Evolutionary conservation across 2,888 invertebrate species (phyloP), one percentile per base, ranked within the genome.

Genomic region (Sphaerophoria taeniata): DNA sequence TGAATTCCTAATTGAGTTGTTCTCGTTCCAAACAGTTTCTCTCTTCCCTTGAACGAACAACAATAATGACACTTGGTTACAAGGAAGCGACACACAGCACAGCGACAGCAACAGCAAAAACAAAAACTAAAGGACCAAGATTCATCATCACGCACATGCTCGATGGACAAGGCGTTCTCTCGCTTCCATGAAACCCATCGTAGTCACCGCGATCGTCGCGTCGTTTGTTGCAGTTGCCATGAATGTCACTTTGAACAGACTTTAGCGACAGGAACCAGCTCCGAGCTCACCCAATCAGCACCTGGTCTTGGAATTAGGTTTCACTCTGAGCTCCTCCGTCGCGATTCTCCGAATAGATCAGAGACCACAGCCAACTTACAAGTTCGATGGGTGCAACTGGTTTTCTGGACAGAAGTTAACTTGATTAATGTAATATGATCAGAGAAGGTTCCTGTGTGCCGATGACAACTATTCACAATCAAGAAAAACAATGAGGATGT

Each of bases 1-100:
- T 87, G 88, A 88, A 88, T 88, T 87, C 84, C 80, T 88, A 88
- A 88, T 88, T 88, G 88, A 88, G 87, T 87, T 87, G 87, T 88
- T 87, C 86, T 87, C 80, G 87, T 87, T 87, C 87, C 87, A 49
- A 31, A 56, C 67, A 56, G 43, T 63, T 31, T 47, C 71, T 39
- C 61, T 61, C 56, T 80, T 70, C 58, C 55, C 65, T 63, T 51
- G 79, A 74, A 73, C 63, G 63, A 83, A 82, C 83, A 77, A 72
- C 77, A 75, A 78, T 82, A 78, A 83, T 86, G 80, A 82, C 86
- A 82, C 86, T 86, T 71, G 43, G 77, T 78, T 83, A 86, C 78
- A 82, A 74, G 86, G 72, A 86, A 83, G 24, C 24, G 74, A 78
- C 71, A 53, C 45, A 67, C 45, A 61, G 53, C 58, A 56, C 49